Evolutionary conservation across 1,140 invertebrate species (phyloP).

Genomic region (Aphis craccivora): DNA sequence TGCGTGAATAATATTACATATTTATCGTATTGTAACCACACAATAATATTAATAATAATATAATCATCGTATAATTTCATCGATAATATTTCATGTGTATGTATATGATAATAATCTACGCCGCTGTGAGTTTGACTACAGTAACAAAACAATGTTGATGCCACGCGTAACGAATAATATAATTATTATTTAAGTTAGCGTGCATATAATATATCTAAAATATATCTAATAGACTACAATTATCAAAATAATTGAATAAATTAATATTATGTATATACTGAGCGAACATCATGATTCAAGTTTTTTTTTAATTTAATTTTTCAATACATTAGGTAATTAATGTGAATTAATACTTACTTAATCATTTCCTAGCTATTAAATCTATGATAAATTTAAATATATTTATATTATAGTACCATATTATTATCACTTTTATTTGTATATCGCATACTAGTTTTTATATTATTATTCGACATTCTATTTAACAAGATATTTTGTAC

Average conservation of each 20-base stretch:
- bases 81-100: background rate
- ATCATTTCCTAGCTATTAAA: background rate
- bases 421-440: background rate
- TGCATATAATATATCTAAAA: no score
- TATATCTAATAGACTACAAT: no score
- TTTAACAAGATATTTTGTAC: background rate
- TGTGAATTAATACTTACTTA: background rate
- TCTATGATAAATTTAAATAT: background rate
- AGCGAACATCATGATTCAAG: no score
- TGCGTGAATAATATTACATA: slow-evolving; percentile 9
- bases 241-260: no score
- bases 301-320: background rate
- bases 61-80: background rate
- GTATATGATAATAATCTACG: background rate
- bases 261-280: no score
- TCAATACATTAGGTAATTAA: background rate
- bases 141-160: no score
- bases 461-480: background rate
- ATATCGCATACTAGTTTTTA: background rate
- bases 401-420: background rate
- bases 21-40: background rate
- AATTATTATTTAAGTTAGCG: background rate
- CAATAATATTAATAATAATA: background rate
- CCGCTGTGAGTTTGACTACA: no score
- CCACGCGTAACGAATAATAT: no score